Base-by-base conservation (phyloP, 2,888 invertebrate species). In the Drosophila formosana region DNA sequence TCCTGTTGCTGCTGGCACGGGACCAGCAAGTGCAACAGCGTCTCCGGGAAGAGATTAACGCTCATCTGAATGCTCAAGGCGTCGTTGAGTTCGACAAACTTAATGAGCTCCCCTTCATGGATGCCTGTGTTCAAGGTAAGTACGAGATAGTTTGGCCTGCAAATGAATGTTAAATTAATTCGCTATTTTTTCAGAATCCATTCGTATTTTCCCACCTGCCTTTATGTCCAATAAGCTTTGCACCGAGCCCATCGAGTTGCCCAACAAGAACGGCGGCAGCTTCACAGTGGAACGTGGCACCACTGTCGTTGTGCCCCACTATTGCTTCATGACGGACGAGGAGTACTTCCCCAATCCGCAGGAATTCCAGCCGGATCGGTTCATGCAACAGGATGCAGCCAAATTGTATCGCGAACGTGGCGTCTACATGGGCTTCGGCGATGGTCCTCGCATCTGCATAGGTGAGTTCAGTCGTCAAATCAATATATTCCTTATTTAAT, bases 391-490 rank as follows among this genome's bases (percentile, higher is more conserved):
- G n/a, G 90, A 91, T 55, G 90, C 90, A 0, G 60, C 60, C 0
- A 91, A 91, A 64, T 79, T 75, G 34, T 91, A 78, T 28, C 78
- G 88, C 0, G 92, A 92, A 3, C 75, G 75, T 25, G 92, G 92
- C 4, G 78, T 82, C 0, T 92, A 78, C 45, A 78, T 88, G 50
- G 88, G 83, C 1, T 92, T 92, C 45, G 90, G 91, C 1, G 91
- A 92, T 74, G 92, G 92, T 3, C 92, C 92, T 0, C 84, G 92
- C 52, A 60, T 87, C 4, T 92, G 92, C 66, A 75, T 91, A 50
- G 92, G 91, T 90, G 11, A 47, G 67, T 43, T 3, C 0, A 1
- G 11, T 37, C 4, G 5, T 37, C 37, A 37, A 25, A 4, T 2
- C 4, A 37, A 0, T 2, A n/a, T n/a, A 4, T 37, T 5, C 11